Base-by-base conservation (phyloP, 2,888 invertebrate genomes). In the Rotaria sp. region DNA sequence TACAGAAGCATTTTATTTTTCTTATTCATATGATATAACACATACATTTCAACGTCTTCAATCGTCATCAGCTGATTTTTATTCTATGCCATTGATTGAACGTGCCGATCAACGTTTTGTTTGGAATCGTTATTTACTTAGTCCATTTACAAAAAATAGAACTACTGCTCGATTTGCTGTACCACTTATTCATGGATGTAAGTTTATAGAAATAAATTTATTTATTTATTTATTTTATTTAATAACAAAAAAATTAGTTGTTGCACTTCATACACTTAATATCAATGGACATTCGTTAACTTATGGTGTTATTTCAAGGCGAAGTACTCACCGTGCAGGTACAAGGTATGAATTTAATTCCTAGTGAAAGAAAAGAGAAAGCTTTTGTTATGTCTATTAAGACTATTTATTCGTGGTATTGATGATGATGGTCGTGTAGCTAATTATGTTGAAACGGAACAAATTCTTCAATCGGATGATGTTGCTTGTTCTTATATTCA, bases 391-490 rank as follows among this genome's bases (percentile, higher is more conserved):
- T 21, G 2, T 10, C 18, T 15, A 35, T 67, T 87, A 26, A 93
- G 97, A 87, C 93, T 91, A 87, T 96, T 95, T 91, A 94, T 94
- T 90, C 93, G 99, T 57, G 99, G 99, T 4, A 93, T 96, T 85
- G 96, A 99, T 91, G 92, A 93, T 0, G 92, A 93, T 90, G 99
- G 99, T 3, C 94, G 96, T 90, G 96, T 96, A 75, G 96, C 99
- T 0, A 99, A 99, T 92, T 99, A 94, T 91, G 97, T 99, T 0
- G 99, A 99, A 93, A 97, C 98, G 0, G 99, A 99, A 91, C 98
- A 93, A 88, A 92, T 93, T 26, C 88, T 92, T 13, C 91, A 91
- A 85, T 90, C 89, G 88, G 90, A 90, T 30, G 90, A 94, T 0
- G 94, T 95, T 89, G 93, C 94, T 88, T 94, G 95, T 86, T 96